Evolutionary conservation across 2,797 vertebrate species (phyloP).

Genomic region (Acanthopagrus latus): DNA sequence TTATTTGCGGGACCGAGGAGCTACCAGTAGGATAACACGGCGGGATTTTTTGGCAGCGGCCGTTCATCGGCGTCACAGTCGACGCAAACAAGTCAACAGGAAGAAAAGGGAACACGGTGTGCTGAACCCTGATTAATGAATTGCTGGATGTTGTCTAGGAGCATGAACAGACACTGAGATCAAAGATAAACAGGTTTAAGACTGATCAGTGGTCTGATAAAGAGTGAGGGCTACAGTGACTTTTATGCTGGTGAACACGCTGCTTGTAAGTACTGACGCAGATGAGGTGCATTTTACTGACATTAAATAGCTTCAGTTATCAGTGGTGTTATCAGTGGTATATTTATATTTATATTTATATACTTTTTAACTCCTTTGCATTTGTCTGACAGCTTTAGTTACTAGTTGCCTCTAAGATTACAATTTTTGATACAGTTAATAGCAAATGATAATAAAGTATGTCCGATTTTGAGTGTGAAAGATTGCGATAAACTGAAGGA

Average conservation of each 20-base stretch:
- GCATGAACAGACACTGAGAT: neutral
- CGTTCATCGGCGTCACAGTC: constrained; percentile 15
- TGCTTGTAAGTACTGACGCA: neutral
- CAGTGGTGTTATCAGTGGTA: no score
- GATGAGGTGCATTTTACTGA: neutral
- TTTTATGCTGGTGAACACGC: constrained; percentile 1
- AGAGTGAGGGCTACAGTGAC: neutral
- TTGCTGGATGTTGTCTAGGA: constrained; percentile 16
- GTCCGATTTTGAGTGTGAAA: no score
- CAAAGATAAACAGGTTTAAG: constrained; percentile 11
- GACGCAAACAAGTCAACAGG: neutral
- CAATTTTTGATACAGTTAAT: no score
- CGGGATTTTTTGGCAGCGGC: neutral
- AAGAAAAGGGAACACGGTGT: constrained; percentile 15
- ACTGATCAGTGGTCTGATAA: constrained; percentile 50
- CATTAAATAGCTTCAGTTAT: fast-evolving
- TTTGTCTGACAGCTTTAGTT: no score
- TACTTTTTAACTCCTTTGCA: no score
- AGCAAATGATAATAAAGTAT: no score
- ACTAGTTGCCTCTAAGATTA: no score
- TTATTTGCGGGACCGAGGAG: neutral
- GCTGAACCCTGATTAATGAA: constrained; percentile 8
- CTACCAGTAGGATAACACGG: neutral
- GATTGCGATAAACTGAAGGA: no score
- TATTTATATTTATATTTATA: no score